Base-by-base conservation (phyloP, 2,113 vertebrate species). In the Osmerus mordax region DNA sequence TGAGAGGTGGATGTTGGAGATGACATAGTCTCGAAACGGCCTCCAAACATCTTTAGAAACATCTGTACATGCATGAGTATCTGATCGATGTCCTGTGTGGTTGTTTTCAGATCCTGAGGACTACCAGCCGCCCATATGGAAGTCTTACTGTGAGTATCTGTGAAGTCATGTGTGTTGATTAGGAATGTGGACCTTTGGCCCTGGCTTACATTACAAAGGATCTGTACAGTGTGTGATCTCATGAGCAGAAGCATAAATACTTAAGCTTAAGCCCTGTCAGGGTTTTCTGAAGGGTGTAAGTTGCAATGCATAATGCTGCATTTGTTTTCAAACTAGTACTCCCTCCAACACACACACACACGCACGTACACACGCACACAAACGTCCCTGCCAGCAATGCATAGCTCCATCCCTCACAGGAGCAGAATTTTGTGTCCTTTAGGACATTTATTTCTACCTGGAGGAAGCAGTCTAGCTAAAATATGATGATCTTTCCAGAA, bases 61-160 rank as follows among this genome's bases (percentile, higher is more conserved):
- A 74, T 73, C 56, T 69, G 78, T 64, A n/a, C 55, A n/a, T 56
- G 55, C 55, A 56, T 3, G 55, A n/a, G 18, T 36, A 9, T 14
- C 36, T 73, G 67, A 75, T 18, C 74, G 78, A 80, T 79, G 81
- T 86, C 83, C 87, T 85, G 71, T 76, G 75, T 85, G 78, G 65
- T 19, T 76, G 29, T 67, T 58, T 92, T 85, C 91, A 99, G 97
- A 98, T 94, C 95, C 95, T 81, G 96, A 99, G 91, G 97, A 99
- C 83, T 98, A 97, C 86, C 97, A 99, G 78, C 96, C 97, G 71
- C 96, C 97, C 58, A 96, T 99, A 95, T 99, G 97, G 97, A 99
- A 99, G 92, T 98, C 97, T 21, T 99, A 99, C 90, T 90, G 97
- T 99, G 86, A 99, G 97, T 63, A 78, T 75, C 65, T 23, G 16